Evolutionary conservation across 2,888 invertebrate genomes (phyloP).

Genomic region (Hetaerina titia): DNA sequence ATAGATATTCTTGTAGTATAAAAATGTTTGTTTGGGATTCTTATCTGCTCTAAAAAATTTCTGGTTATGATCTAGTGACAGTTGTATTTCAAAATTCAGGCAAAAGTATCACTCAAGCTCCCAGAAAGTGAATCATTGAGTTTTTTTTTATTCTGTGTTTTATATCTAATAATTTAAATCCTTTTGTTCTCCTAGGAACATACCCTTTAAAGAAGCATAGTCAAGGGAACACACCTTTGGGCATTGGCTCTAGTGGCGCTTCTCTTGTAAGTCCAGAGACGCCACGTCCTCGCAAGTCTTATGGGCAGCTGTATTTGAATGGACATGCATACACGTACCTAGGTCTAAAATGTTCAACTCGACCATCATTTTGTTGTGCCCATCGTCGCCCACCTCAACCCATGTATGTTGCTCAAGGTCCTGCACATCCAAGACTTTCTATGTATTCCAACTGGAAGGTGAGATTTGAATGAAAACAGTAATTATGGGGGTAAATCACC

Average conservation of each 20-base stretch:
- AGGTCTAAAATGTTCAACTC: conserved; percentile 93
- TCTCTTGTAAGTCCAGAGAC: conserved; percentile 94
- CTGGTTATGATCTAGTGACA: too few relatives aligned
- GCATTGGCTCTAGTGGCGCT: conserved; percentile 82
- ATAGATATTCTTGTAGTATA: too few relatives aligned
- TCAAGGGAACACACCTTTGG: conserved; percentile 89
- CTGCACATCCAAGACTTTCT: conserved; percentile 92
- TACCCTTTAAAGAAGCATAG: conserved; percentile 65
- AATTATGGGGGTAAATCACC: too few relatives aligned
- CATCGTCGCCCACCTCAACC: conserved; percentile 91
- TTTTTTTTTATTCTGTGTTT: too few relatives aligned
- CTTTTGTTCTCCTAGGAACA: neutral
- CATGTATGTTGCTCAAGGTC: conserved; percentile 87
- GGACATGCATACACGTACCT: conserved; percentile 95
- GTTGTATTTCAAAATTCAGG: too few relatives aligned
- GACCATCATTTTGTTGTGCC: conserved; percentile 94
- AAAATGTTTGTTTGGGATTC: too few relatives aligned
- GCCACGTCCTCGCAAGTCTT: conserved; percentile 92
- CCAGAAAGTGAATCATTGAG: too few relatives aligned
- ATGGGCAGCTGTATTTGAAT: conserved; percentile 92
- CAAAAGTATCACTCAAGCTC: too few relatives aligned
- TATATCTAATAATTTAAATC: neutral
- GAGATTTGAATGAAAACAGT: conserved; percentile 72
- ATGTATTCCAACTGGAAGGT: conserved; percentile 99
- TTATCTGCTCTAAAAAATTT: too few relatives aligned